Conservation (phyloP, 2,888 invertebrate species). For the Acleris holmiana region DNA sequence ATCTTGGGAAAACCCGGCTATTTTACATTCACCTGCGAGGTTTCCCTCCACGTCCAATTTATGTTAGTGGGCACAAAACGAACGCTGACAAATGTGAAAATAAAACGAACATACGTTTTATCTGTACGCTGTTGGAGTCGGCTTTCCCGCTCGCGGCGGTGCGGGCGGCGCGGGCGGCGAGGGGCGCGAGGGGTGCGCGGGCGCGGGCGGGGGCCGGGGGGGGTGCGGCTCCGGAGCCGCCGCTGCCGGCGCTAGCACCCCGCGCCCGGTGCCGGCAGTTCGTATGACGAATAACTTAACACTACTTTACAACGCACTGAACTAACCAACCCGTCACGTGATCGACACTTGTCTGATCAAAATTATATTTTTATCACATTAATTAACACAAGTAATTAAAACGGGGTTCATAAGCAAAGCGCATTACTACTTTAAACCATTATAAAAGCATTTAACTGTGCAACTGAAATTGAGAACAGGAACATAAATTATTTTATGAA, state of each 20-base stretch:
- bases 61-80: conserved; percentile 84
- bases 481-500: conserved; percentile 15
- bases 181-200: conserved; percentile 41
- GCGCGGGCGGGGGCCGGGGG: conserved; percentile 31
- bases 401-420: conserved; percentile 23
- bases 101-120: conserved; percentile 84
- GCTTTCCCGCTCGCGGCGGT: conserved; percentile 61
- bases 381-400: conserved; percentile 16
- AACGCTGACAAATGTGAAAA: conserved; percentile 84
- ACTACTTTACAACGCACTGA: not conserved
- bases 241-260: not conserved
- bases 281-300: not conserved
- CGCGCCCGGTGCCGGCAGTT: not conserved
- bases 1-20: conserved; percentile 82
- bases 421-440: conserved; percentile 17
- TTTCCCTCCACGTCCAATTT: conserved; percentile 83
- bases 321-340: not conserved
- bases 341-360: not conserved
- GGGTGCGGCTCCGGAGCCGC: conserved; percentile 12
- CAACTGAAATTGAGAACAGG: conserved; percentile 23
- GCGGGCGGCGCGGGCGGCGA: conserved; percentile 33
- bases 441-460: conserved; percentile 26
- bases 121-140: conserved; percentile 75
- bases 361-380: not conserved
- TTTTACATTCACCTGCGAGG: conserved; percentile 84